These are phyloP conservation scores for Cyclopterus lumpus DNA, from an alignment of 2,797 vertebrate genomes.

Conservation along the genomic window DNA sequence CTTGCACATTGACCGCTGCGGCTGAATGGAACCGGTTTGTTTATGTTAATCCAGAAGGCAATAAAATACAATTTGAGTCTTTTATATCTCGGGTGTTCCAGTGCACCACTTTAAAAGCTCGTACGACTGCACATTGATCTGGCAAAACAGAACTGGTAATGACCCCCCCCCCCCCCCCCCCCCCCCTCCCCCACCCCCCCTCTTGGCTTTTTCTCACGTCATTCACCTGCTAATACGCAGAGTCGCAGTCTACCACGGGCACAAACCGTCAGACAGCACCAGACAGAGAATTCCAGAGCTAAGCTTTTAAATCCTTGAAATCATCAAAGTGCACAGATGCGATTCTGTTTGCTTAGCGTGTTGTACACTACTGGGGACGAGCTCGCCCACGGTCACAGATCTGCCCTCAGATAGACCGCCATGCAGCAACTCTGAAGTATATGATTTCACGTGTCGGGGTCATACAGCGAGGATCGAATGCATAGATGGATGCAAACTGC, in stretches of 20 bases:
- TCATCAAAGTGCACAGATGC: conserved; percentile 78
- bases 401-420: conserved; percentile 29
- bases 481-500: background rate
- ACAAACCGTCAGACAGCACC: conserved; percentile 58
- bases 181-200: background rate
- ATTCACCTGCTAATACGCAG: conserved; percentile 64
- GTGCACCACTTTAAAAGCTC: background rate
- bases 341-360: conserved; percentile 75
- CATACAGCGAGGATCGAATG: background rate
- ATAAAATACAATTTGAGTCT: conserved; percentile 21
- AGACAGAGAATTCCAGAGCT: conserved; percentile 76
- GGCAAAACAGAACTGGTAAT: conserved; percentile 14
- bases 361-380: conserved; percentile 56
- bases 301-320: conserved; percentile 78
- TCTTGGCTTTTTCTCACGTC: conserved; percentile 42
- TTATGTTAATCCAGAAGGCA: conserved; percentile 21
- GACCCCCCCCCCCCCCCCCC: background rate
- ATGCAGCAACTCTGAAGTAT: conserved; percentile 4
- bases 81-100: conserved; percentile 11
- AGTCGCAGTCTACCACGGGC: conserved; percentile 37
- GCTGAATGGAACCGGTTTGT: conserved; percentile 15
- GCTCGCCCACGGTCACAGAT: conserved; percentile 46
- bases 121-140: conserved; percentile 3
- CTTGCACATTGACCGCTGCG: conserved; percentile 7
- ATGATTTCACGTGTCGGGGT: background rate